phyloP scores from a whole-genome alignment of 2,797 vertebrate genomes.

The Lerista edwardsae region DNA sequence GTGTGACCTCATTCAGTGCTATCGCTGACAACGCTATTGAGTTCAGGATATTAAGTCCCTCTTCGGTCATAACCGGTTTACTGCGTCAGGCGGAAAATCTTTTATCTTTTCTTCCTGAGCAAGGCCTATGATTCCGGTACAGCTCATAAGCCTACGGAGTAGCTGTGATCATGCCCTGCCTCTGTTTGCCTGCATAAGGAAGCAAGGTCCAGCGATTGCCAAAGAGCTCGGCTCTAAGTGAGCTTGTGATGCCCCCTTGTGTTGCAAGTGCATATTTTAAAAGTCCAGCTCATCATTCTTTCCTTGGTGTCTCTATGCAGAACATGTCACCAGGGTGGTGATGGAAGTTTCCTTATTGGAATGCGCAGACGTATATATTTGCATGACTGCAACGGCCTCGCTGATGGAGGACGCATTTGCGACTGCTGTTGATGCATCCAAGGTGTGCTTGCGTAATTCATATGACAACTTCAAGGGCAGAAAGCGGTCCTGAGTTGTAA shows the following conservation, averaged over 20 bases:
- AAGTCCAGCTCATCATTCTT: background rate
- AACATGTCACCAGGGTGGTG: background rate
- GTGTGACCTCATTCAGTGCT: too few species aligned
- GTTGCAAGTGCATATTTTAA: background rate
- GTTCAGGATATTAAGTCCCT: background rate
- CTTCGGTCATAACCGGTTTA: background rate
- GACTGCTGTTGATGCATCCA: too few species aligned
- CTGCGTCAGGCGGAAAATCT: background rate
- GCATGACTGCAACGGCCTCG: background rate
- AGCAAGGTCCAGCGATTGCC: fast-evolving
- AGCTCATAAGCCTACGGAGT: background rate
- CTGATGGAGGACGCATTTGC: background rate
- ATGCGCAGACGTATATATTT: background rate
- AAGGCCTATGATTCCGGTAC: background rate
- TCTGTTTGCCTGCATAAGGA: background rate
- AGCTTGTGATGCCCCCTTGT: slow-evolving; percentile 61
- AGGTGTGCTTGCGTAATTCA: background rate
- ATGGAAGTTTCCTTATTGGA: background rate
- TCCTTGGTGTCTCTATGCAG: too few species aligned
- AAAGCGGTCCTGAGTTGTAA: background rate
- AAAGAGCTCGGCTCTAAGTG: background rate
- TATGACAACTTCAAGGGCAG: background rate
- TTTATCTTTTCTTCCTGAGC: background rate
- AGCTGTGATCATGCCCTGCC: background rate
- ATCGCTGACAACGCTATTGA: background rate